These are phyloP conservation scores for Todiramphus chloris DNA, from an alignment of 2,113 vertebrate species.

Conservation along the genomic window DNA sequence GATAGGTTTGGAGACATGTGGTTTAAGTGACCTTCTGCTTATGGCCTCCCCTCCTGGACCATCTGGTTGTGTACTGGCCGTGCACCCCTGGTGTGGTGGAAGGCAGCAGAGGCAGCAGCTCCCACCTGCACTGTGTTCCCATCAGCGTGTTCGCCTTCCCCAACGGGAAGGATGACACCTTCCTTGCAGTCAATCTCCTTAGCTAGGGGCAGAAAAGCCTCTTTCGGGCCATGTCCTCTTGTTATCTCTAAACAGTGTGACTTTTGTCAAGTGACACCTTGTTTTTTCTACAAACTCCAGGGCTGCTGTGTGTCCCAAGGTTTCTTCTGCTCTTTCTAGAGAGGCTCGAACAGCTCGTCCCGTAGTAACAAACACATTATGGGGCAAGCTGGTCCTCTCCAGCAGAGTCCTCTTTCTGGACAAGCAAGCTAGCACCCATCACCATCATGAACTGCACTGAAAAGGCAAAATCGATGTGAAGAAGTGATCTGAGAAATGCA, in stretches of 20 bases:
- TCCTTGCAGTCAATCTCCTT: not conserved
- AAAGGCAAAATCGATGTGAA: not conserved
- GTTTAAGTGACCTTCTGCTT: not conserved
- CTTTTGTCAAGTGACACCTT: not conserved
- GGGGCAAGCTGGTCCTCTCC: not conserved
- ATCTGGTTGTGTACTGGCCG: rapidly evolving
- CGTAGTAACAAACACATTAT: rapidly evolving
- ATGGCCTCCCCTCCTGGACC: not conserved
- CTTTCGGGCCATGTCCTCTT: not conserved
- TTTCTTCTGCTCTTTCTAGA: not conserved
- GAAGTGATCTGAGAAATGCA: not conserved
- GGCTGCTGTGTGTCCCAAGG: not conserved
- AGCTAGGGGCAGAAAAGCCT: not conserved
- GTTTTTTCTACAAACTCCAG: not conserved
- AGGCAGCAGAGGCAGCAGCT: not conserved
- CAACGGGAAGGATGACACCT: not conserved
- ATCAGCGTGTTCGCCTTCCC: not conserved
- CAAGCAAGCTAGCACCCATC: not conserved
- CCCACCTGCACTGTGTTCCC: not conserved
- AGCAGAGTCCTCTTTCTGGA: not conserved
- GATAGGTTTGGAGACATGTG: not conserved
- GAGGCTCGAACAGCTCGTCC: not conserved
- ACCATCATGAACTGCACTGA: not conserved
- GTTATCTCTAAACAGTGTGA: not conserved
- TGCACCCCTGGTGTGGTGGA: not conserved